phyloP scores from a whole-genome alignment of 2,797 vertebrate genomes.

The Linurgus olivaceus region DNA sequence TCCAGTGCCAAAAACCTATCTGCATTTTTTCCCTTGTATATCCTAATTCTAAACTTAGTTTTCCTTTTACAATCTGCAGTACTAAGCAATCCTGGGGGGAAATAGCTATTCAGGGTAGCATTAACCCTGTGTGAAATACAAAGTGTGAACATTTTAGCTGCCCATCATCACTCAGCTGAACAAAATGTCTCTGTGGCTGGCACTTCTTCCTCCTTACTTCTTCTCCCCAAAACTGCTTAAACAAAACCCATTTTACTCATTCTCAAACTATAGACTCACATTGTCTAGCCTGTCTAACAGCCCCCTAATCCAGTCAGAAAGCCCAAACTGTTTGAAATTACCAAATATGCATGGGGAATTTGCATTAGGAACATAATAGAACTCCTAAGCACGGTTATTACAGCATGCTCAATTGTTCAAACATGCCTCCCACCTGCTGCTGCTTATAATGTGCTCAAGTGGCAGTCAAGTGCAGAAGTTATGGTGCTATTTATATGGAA shows the following conservation, averaged over 20 bases:
- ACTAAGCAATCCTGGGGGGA: slow-evolving; percentile 26
- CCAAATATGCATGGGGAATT: slow-evolving; percentile 65
- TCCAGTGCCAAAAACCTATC: slow-evolving; percentile 70
- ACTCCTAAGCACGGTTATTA: slow-evolving; percentile 23
- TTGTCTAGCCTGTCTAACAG: slow-evolving; percentile 47
- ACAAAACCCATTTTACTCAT: neutral
- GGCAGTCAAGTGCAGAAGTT: slow-evolving; percentile 47
- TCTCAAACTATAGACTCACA: neutral
- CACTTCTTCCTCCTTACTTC: neutral
- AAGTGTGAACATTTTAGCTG: slow-evolving; percentile 28
- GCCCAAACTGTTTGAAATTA: slow-evolving; percentile 43
- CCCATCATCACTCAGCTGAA: slow-evolving; percentile 5
- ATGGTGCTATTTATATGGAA: slow-evolving; percentile 55
- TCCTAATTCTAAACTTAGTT: slow-evolving; percentile 72
- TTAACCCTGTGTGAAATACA: slow-evolving; percentile 49
- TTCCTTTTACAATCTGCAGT: slow-evolving; percentile 63
- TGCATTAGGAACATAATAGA: slow-evolving; percentile 63
- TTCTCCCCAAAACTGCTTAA: neutral
- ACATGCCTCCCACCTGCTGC: slow-evolving; percentile 67
- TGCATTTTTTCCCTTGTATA: slow-evolving; percentile 75
- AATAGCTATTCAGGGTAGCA: slow-evolving; percentile 40
- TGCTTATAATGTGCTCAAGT: slow-evolving; percentile 56
- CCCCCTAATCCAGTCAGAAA: slow-evolving; percentile 40
- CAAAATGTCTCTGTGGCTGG: neutral
- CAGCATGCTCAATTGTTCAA: slow-evolving; percentile 38